Percentiles rank a stretch among this genome's conserved stretches.
Conservation (phyloP, 2,113 vertebrate species). For the Gracilinanus agilis region DNA sequence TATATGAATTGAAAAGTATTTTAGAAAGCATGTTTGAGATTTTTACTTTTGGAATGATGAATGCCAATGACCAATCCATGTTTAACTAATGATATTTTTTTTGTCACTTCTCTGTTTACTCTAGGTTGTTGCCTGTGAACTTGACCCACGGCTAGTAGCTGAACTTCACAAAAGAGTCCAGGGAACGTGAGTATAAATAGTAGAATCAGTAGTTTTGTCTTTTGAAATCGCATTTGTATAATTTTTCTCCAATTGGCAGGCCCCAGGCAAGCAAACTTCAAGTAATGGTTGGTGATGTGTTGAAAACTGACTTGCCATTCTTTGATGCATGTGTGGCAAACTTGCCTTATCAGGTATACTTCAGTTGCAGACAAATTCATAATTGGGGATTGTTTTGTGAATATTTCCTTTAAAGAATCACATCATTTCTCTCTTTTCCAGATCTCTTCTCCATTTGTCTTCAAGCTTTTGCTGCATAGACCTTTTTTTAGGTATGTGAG, state of each 20-base stretch:
- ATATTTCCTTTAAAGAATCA: constrained; percentile 28
- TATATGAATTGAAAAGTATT: not conserved
- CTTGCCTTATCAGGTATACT: constrained; percentile 95
- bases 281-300: constrained; percentile 94
- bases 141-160: constrained; percentile 95
- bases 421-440: constrained; percentile 76
- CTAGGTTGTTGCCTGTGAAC: constrained; percentile 97
- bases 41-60: constrained; percentile 21
- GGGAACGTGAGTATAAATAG: constrained; percentile 91
- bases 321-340: constrained; percentile 98
- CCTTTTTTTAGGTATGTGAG: constrained; percentile 96
- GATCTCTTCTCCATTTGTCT: constrained; percentile 99
- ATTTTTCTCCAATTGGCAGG: constrained; percentile 64
- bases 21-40: not conserved
- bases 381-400: not conserved
- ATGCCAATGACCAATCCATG: constrained; percentile 8
- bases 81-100: constrained; percentile 18
- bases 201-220: constrained; percentile 49
- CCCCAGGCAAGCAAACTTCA: constrained; percentile 94
- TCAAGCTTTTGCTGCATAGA: constrained; percentile 96
- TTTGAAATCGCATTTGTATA: constrained; percentile 19
- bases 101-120: constrained; percentile 48
- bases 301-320: constrained; percentile 96
- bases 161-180: constrained; percentile 99
- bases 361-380: not conserved